phyloP scores from a whole-genome alignment of 1,140 invertebrate genomes.

The Aethina tumida region DNA sequence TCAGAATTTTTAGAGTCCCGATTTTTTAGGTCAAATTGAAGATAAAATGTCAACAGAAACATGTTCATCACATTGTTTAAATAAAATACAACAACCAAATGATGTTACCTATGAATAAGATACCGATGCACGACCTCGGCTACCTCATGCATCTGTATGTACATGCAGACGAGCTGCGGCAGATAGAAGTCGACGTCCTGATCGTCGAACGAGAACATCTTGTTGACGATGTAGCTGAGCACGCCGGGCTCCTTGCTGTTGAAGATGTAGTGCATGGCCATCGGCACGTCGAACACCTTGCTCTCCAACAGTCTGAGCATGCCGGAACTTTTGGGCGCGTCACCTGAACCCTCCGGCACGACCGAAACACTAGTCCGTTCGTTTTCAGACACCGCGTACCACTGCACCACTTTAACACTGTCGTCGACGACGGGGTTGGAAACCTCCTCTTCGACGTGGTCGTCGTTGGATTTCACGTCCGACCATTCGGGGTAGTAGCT shows the following conservation, averaged over 20 bases:
- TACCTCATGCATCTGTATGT: constrained; percentile 94
- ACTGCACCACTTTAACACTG: constrained; percentile 4
- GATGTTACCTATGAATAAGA: constrained; percentile 72
- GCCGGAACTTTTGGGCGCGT: constrained; percentile 25
- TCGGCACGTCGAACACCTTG: constrained; percentile 93
- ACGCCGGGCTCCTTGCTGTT: constrained; percentile 98
- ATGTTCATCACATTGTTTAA: constrained; percentile 1
- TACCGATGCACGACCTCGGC: constrained; percentile 92
- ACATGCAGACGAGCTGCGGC: constrained; percentile 96
- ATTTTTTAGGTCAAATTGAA: no score
- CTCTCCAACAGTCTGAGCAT: constrained; percentile 91
- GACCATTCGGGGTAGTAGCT: no score
- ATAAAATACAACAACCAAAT: neutral
- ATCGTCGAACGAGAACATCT: constrained; percentile 89
- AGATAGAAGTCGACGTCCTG: constrained; percentile 95
- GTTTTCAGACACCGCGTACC: constrained; percentile 5
- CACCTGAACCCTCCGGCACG: constrained; percentile 5
- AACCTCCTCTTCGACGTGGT: constrained; percentile 1
- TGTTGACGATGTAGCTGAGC: constrained; percentile 91
- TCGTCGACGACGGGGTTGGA: constrained; percentile 3
- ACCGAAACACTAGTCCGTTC: constrained; percentile 11
- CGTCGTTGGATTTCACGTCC: neutral
- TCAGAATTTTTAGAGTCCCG: no score
- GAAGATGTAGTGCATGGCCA: constrained; percentile 95
- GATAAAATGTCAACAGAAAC: no score